These are phyloP conservation scores for Lasioglossum baleicum DNA, from an alignment of 1,140 invertebrate species.

Conservation along the genomic window DNA sequence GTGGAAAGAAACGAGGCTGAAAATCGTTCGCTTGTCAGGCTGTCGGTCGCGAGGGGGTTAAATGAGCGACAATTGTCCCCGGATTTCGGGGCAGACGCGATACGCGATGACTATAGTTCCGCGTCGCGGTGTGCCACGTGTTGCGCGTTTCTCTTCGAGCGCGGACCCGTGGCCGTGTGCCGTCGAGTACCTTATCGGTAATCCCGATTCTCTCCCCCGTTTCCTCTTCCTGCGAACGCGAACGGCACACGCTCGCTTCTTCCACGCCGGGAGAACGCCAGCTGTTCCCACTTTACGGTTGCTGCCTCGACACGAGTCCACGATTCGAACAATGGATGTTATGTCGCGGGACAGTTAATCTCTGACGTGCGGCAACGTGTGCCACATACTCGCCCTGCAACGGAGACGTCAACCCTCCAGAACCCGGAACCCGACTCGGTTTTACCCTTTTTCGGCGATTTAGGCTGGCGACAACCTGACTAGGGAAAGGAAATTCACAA, in stretches of 20 bases:
- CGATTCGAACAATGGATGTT: constrained; percentile 48
- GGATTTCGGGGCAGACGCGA: constrained; percentile 11
- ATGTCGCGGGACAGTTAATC: constrained; percentile 52
- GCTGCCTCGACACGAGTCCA: constrained; percentile 27
- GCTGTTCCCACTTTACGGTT: constrained; percentile 31
- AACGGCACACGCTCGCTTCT: neutral
- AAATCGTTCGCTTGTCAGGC: neutral
- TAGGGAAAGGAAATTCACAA: too few species aligned
- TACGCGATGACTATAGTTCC: neutral
- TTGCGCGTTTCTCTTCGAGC: constrained; percentile 13
- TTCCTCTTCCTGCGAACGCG: neutral
- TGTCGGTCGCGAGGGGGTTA: neutral
- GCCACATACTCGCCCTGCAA: neutral
- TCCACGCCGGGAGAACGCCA: neutral
- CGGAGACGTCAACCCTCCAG: neutral
- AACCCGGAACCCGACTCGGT: too few species aligned
- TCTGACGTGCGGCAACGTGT: constrained; percentile 8
- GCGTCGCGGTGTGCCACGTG: constrained; percentile 19
- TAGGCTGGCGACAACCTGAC: too few species aligned
- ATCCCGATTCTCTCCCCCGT: constrained; percentile 21
- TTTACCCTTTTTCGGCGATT: too few species aligned
- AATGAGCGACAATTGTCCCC: constrained; percentile 26
- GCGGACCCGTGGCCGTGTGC: too few species aligned
- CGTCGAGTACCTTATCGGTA: constrained; percentile 47
- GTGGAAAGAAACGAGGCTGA: too few species aligned